Percentiles rank a stretch among this genome's conserved stretches.
phyloP scores from a whole-genome alignment of 2,888 invertebrate genomes.

The Amiota communis region DNA sequence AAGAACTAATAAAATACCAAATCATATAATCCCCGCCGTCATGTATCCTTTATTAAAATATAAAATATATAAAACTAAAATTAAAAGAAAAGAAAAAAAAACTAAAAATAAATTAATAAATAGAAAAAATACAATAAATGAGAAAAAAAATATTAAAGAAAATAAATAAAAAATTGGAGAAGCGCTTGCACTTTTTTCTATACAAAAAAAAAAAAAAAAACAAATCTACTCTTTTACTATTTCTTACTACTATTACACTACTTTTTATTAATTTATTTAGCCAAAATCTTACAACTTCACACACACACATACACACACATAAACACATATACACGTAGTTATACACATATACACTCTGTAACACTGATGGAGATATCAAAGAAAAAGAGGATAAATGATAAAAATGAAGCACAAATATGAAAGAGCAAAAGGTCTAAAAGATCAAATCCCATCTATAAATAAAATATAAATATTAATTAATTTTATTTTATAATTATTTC shows the following conservation, averaged over 20 bases:
- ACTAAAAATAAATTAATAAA: constrained; percentile 9
- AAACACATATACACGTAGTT: no score
- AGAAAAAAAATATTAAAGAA: constrained; percentile 30
- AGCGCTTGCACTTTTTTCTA: constrained; percentile 58
- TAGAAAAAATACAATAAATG: constrained; percentile 10
- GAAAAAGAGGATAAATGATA: no score
- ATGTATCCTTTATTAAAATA: constrained; percentile 59
- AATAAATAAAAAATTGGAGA: constrained; percentile 34
- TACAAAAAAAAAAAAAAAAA: constrained; percentile 34
- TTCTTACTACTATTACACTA: neutral
- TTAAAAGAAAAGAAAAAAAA: constrained; percentile 25
- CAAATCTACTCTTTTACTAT: constrained; percentile 33
- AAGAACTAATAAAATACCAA: constrained; percentile 53
- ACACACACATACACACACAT: no score
- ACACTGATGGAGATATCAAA: no score
- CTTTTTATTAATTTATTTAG: neutral
- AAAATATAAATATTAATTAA: no score
- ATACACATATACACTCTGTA: no score
- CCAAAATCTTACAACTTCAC: neutral
- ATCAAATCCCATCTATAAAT: no score
- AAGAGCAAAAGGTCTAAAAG: no score
- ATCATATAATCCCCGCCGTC: constrained; percentile 71
- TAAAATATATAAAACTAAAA: neutral
- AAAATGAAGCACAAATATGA: no score
- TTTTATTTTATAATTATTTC: no score